Evolutionary conservation across 2,888 invertebrate species (phyloP).

Genomic region (Dugesia japonica): DNA sequence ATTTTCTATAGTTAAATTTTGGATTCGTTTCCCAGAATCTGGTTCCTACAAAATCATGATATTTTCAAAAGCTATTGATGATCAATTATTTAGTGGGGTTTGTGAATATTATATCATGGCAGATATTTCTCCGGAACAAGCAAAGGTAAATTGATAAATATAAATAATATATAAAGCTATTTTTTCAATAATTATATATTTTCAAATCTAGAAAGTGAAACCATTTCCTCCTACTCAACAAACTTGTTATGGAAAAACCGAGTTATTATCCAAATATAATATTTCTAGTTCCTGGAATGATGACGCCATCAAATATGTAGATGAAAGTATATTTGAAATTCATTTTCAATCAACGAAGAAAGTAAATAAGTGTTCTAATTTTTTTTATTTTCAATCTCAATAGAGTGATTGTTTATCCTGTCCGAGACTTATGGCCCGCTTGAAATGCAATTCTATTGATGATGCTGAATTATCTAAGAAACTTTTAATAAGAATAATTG

Average conservation of each 20-base stretch:
- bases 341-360: neutral
- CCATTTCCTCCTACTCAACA: neutral
- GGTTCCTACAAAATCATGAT: neutral
- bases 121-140: too few relatives aligned
- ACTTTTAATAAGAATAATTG: neutral
- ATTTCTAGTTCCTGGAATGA: neutral
- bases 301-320: neutral
- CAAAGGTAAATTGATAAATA: too few relatives aligned
- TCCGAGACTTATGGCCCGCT: neutral
- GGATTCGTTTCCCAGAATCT: neutral
- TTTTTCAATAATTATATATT: neutral
- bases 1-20: neutral
- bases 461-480: neutral
- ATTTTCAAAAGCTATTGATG: neutral
- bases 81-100: neutral
- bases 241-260: neutral
- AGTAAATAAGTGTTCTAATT: too few relatives aligned
- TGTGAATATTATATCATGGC: neutral
- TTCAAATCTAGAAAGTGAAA: neutral
- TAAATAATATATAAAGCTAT: too few relatives aligned
- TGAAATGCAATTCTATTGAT: neutral
- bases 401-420: neutral
- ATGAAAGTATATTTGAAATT: neutral
- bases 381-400: too few relatives aligned
- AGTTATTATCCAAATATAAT: neutral